These are phyloP conservation scores for Callyntrura guangdongensis DNA, from an alignment of 2,888 invertebrate species.

Conservation along the genomic window DNA sequence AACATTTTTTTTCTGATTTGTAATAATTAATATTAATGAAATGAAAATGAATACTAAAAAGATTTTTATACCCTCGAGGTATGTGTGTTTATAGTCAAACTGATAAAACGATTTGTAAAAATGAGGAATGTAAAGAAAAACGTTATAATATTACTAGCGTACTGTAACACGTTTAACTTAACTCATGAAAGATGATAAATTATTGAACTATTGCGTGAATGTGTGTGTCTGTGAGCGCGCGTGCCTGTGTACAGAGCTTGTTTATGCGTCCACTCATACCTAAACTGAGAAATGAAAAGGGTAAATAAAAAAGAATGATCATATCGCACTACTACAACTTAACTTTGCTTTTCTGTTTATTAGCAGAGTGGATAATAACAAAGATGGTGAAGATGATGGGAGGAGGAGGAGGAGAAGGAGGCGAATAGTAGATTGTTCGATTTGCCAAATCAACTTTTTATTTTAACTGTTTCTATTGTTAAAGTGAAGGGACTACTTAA, in stretches of 20 bases:
- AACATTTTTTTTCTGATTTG: not conserved
- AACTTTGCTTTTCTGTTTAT: no score
- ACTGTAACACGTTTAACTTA: not conserved
- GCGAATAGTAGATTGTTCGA: not conserved
- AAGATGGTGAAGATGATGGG: not conserved
- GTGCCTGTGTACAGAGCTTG: not conserved
- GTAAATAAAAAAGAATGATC: no score
- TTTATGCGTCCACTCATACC: not conserved
- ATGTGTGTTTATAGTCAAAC: conserved; percentile 36
- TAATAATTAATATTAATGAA: conserved; percentile 22
- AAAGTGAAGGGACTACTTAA: conserved; percentile 25
- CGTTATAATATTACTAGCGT: no score
- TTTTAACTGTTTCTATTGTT: conserved; percentile 23
- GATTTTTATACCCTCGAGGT: conserved; percentile 22
- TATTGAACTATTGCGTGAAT: not conserved
- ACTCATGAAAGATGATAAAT: conserved; percentile 9
- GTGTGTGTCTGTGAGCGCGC: conserved; percentile 1
- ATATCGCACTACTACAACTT: no score
- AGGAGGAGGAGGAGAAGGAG: not conserved
- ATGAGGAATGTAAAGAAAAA: not conserved
- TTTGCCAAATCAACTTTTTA: not conserved
- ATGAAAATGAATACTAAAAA: conserved; percentile 42
- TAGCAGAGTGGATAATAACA: not conserved
- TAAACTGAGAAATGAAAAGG: no score
- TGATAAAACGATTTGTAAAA: conserved; percentile 12